Base-by-base conservation (phyloP, 2,797 vertebrate species). In the Sebastes cheni region DNA sequence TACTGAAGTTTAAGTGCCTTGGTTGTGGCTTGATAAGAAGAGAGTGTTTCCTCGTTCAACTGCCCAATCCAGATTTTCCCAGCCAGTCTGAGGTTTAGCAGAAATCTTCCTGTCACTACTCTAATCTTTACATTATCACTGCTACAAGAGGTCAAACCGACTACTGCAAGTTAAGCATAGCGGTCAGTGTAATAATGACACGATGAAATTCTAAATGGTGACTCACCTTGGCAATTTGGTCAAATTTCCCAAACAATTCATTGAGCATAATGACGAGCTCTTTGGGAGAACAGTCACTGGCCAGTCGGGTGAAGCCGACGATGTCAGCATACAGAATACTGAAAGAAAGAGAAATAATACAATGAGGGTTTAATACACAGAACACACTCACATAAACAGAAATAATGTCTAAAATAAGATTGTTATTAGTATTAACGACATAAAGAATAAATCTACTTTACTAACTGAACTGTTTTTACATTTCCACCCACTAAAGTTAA, bases 321-420 rank as follows among this genome's bases (percentile, higher is more conserved):
- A 99, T 99, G 90, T 99, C 98, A 6, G 98, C 98, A 23, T 99
- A 99, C 13, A 99, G 96, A 91, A 99, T 99, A 91, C 99, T 99
- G 86, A 65, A 87, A 75, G 25, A 84, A 16, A 75, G 29, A 83
- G 4, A 81, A 58, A 78, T 6, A 2, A 55, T 8, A 66, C 13
- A 65, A 61, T 3, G 0, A 75, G 18, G 0, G n/a, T 62, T 56
- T 10, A 74, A 76, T 20, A 67, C 12, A 67, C 25, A 60, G 60
- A 11, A 64, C 32, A 46, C 18, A 72, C 23, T 25, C 27, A 23
- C 7, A 46, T 5, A n/a, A 12, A 55, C 23, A 58, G 16, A 68
- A 55, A 67, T 4, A 18, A 42, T 4, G 20, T 22, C 29, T 72
- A 58, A 67, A 84, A 36, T 42, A 29, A 32, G 8, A 67, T 6